A percentile compares a stretch with the other conserved stretches of the same genome.
phyloP scores from a whole-genome alignment of 2,113 vertebrate species.

The Nansenia antarctica region DNA sequence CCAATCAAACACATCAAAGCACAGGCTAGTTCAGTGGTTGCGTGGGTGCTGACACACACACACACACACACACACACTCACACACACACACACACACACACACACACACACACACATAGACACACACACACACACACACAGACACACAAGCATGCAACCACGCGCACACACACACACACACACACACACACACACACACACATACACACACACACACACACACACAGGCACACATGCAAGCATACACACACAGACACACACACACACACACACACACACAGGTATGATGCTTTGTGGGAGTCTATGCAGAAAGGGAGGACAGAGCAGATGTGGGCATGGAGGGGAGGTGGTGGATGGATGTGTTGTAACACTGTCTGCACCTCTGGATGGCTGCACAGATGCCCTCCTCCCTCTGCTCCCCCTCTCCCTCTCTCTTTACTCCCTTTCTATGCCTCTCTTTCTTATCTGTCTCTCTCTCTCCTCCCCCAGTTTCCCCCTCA shows the following conservation, averaged over 20 bases:
- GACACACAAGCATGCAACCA: too few relatives aligned
- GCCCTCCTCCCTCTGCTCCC: neutral
- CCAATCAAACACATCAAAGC: too few relatives aligned
- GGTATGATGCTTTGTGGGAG: neutral
- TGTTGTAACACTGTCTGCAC: neutral
- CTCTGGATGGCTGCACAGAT: neutral
- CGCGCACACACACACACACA: conserved; percentile 25
- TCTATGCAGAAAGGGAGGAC: neutral
- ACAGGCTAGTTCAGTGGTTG: too few relatives aligned
- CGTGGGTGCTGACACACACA: too few relatives aligned
- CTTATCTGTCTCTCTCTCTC: neutral
- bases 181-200: conserved; percentile 21
- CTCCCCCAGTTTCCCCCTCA: too few relatives aligned
- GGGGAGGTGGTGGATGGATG: neutral
- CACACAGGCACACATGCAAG: conserved; percentile 27
- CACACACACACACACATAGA: too few relatives aligned
- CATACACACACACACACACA: too few relatives aligned
- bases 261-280: conserved; percentile 28
- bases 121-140: neutral
- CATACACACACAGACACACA: conserved; percentile 10
- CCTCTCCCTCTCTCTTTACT: conserved; percentile 22
- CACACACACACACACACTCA: neutral
- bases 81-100: too few relatives aligned
- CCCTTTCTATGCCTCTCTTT: conserved; percentile 6
- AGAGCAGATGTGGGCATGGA: neutral